Conservation (phyloP, 2,888 invertebrate genomes). For the Bugulina stolonifera region DNA sequence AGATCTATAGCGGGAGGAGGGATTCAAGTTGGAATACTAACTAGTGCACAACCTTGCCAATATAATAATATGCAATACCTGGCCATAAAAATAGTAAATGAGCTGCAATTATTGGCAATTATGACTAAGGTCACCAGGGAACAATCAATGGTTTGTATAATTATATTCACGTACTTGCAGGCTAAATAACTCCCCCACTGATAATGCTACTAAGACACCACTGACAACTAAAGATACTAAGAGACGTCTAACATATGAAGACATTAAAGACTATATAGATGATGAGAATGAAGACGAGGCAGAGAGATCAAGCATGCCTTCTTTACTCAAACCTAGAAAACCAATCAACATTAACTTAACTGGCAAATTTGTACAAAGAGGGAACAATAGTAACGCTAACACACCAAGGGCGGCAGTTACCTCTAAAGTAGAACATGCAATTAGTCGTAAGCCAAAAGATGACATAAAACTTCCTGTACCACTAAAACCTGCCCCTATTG, state of each 20-base stretch:
- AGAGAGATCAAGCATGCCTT: neutral
- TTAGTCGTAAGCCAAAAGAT: neutral
- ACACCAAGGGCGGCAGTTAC: neutral
- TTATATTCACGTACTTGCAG: no score
- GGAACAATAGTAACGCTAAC: neutral
- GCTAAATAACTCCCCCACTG: neutral
- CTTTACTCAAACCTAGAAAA: neutral
- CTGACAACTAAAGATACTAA: neutral
- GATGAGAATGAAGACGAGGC: neutral
- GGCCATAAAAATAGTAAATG: no score
- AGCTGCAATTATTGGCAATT: no score
- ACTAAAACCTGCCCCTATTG: neutral
- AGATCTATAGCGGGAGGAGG: no score
- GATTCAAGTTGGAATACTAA: no score
- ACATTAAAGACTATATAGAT: slow-evolving; percentile 15
- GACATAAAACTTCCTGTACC: neutral
- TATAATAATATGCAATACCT: no score
- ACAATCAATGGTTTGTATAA: no score
- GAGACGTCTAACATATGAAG: neutral
- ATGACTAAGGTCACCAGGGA: no score
- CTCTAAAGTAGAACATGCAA: neutral
- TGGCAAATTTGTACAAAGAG: slow-evolving; percentile 17
- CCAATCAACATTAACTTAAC: slow-evolving; percentile 8
- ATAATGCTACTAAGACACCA: neutral
- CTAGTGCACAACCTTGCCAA: no score